These are phyloP conservation scores for Shargacucullia verbasci DNA, from an alignment of 2,888 invertebrate genomes.

Conservation along the genomic window DNA sequence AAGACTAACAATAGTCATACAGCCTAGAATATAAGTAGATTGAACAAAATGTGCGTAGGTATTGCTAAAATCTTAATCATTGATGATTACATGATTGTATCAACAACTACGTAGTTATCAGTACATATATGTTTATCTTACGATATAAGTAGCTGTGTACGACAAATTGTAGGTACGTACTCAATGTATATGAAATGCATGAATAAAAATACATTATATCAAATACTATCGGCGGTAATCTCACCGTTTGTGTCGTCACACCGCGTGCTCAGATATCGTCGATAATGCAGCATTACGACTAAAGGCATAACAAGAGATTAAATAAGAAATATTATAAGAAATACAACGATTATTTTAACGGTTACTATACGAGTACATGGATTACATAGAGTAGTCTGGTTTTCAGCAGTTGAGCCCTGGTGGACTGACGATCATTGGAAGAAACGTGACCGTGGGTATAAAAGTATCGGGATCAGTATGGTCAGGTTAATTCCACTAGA, in stretches of 20 bases:
- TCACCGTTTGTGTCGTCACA: slow-evolving; percentile 56
- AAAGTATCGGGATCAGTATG: too few relatives aligned
- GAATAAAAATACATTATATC: slow-evolving; percentile 48
- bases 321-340: slow-evolving; percentile 29
- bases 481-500: too few relatives aligned
- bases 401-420: background rate
- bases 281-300: slow-evolving; percentile 68
- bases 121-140: slow-evolving; percentile 45
- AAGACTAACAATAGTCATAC: too few relatives aligned
- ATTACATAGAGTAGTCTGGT: background rate
- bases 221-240: slow-evolving; percentile 58
- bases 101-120: slow-evolving; percentile 28
- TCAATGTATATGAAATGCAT: slow-evolving; percentile 38
- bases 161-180: slow-evolving; percentile 2
- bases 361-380: background rate
- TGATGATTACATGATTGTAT: slow-evolving; percentile 28
- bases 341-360: slow-evolving; percentile 2
- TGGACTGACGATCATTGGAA: too few relatives aligned
- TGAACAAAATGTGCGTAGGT: slow-evolving; percentile 26
- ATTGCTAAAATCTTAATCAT: slow-evolving; percentile 35
- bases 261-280: slow-evolving; percentile 56
- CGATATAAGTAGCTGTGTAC: slow-evolving; percentile 22
- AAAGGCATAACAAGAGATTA: slow-evolving; percentile 44
- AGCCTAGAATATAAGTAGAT: too few relatives aligned
- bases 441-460: too few relatives aligned